These are phyloP conservation scores for Alsophila aescularia DNA, from an alignment of 2,888 invertebrate genomes.

Conservation along the genomic window DNA sequence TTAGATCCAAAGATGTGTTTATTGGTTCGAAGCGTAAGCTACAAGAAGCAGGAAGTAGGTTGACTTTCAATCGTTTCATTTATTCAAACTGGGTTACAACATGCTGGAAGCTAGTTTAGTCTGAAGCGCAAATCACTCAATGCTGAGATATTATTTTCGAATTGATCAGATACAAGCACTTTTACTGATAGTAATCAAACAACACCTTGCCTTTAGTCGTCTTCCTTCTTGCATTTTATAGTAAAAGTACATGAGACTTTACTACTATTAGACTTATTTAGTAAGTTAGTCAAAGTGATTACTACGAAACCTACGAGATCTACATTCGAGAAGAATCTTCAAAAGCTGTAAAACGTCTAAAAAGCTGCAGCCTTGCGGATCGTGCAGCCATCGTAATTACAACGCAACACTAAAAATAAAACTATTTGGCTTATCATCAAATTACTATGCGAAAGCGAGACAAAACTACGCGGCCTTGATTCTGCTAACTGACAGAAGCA, in stretches of 20 bases:
- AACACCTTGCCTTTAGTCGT: slow-evolving; percentile 47
- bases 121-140: slow-evolving; percentile 54
- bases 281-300: slow-evolving; percentile 51
- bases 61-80: slow-evolving; percentile 32
- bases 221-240: slow-evolving; percentile 50
- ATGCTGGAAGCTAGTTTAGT: slow-evolving; percentile 43
- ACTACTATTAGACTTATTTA: slow-evolving; percentile 53
- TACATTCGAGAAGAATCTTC: slow-evolving; percentile 51
- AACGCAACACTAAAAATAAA: slow-evolving; percentile 62
- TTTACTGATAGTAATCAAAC: slow-evolving; percentile 25
- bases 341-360: slow-evolving; percentile 56
- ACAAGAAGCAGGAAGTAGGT: slow-evolving; percentile 66
- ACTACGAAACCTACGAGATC: slow-evolving; percentile 64
- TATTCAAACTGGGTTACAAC: slow-evolving; percentile 20
- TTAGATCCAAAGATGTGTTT: slow-evolving; percentile 60
- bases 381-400: slow-evolving; percentile 55
- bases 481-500: slow-evolving; percentile 42
- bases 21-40: slow-evolving; percentile 76
- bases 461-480: slow-evolving; percentile 45
- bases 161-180: slow-evolving; percentile 38
- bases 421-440: slow-evolving; percentile 66
- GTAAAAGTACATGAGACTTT: slow-evolving; percentile 59
- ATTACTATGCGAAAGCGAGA: slow-evolving; percentile 60
- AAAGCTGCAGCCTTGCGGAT: slow-evolving; percentile 76
- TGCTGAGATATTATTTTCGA: slow-evolving; percentile 34